Conservation (phyloP, 2,113 vertebrate genomes). For the Neogobius melanostomus region DNA sequence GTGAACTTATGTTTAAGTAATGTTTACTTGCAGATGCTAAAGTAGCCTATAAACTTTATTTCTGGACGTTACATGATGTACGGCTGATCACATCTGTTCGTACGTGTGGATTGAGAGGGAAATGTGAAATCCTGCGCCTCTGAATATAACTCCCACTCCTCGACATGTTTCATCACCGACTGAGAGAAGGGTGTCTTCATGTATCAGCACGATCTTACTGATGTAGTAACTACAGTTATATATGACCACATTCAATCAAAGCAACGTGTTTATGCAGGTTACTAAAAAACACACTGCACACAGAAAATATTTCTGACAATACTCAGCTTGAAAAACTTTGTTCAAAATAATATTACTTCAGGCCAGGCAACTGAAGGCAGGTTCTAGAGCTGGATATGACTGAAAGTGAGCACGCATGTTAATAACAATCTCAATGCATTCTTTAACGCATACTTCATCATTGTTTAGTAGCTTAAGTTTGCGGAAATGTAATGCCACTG, state of each 20-base stretch:
- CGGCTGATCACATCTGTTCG: neutral
- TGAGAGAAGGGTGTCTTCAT: neutral
- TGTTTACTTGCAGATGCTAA: too few relatives aligned
- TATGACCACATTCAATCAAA: neutral
- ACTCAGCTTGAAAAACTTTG: neutral
- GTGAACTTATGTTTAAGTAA: too few relatives aligned
- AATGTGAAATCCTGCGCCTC: constrained; percentile 3
- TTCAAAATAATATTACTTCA: neutral
- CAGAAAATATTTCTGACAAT: neutral
- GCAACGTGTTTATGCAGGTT: constrained; percentile 6
- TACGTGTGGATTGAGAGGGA: constrained; percentile 2
- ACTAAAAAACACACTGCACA: neutral
- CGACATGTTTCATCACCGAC: neutral
- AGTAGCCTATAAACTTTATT: neutral
- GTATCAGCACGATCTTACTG: constrained; percentile 17
- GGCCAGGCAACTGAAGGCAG: constrained; percentile 4
- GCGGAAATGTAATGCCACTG: neutral
- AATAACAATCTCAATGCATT: neutral
- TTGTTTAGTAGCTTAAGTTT: neutral
- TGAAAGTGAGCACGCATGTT: neutral
- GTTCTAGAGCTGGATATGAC: neutral
- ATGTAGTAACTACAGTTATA: neutral
- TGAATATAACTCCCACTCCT: neutral
- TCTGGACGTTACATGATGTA: neutral
- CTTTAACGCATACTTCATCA: neutral